Percentiles rank a stretch among this genome's conserved stretches.
phyloP scores from a whole-genome alignment of 2,888 invertebrate genomes.

The Serrognathus titanus region DNA sequence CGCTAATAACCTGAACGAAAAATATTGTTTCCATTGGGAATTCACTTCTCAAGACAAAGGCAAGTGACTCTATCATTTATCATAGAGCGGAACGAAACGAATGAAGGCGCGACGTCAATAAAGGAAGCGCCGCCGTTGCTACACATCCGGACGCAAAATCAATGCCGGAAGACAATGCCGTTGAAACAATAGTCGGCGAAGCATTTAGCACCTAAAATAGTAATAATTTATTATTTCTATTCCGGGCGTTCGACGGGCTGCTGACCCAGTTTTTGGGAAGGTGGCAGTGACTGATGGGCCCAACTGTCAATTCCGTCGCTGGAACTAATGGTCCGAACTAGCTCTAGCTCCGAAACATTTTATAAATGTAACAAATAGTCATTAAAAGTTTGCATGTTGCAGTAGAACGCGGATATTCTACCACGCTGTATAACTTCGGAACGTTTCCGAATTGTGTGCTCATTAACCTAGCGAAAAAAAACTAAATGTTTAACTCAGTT shows the following conservation, averaged over 20 bases:
- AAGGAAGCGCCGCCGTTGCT: too few relatives aligned
- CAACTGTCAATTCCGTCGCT: constrained; percentile 24
- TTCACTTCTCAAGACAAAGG: too few relatives aligned
- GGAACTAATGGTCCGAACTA: constrained; percentile 20
- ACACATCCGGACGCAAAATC: neutral
- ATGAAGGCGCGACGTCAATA: too few relatives aligned
- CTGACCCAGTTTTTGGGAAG: constrained; percentile 22
- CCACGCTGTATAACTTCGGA: too few relatives aligned
- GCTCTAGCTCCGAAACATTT: neutral
- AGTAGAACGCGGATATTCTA: neutral
- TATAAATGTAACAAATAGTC: neutral
- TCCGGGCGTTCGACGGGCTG: constrained; percentile 14
- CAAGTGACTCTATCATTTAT: too few relatives aligned
- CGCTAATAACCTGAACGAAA: too few relatives aligned
- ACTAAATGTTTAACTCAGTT: too few relatives aligned
- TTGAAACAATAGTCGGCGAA: constrained; percentile 1
- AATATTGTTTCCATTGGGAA: too few relatives aligned
- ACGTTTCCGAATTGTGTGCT: too few relatives aligned
- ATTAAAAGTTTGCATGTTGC: constrained; percentile 3
- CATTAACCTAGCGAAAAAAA: too few relatives aligned
- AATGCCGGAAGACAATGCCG: neutral
- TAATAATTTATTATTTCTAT: constrained; percentile 19
- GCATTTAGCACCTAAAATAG: constrained; percentile 3
- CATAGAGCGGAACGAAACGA: too few relatives aligned
- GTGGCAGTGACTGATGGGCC: constrained; percentile 22